A percentile compares a stretch with the other conserved stretches of the same genome.
These are phyloP conservation scores for Hydractinia echinata DNA, from an alignment of 30 jellyfish, hydroid and myxozoan species.

Conservation along the genomic window DNA sequence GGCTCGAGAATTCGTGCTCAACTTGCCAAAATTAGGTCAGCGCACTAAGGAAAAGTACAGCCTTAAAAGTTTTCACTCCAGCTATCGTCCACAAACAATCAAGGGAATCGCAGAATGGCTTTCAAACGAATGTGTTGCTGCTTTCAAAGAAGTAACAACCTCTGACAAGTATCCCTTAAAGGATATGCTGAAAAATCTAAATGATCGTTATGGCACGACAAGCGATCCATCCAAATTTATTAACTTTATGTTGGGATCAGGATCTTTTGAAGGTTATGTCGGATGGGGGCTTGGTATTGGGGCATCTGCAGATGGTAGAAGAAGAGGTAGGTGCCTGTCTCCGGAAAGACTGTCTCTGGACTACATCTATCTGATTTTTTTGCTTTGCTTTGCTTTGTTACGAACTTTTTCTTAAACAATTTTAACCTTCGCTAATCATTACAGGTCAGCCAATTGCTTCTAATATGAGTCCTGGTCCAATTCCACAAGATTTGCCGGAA, in stretches of 20 bases:
- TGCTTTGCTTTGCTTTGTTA: too few species aligned
- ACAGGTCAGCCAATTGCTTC: slow-evolving; percentile 34
- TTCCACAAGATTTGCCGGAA: slow-evolving; percentile 29
- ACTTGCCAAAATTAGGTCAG: slow-evolving; percentile 18
- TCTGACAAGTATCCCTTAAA: slow-evolving; percentile 20
- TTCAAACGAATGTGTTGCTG: slow-evolving; percentile 18
- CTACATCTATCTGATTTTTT: too few species aligned
- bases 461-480: slow-evolving; percentile 32
- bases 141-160: slow-evolving; percentile 28
- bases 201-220: slow-evolving; percentile 4
- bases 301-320: slow-evolving; percentile 36
- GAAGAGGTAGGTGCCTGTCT: slow-evolving; percentile 16
- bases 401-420: too few species aligned
- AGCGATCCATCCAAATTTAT: neutral
- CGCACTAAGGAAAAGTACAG: slow-evolving; percentile 16
- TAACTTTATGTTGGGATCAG: slow-evolving; percentile 13
- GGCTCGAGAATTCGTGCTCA: slow-evolving; percentile 7
- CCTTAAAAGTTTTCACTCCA: neutral
- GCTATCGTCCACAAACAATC: neutral
- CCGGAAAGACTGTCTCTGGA: too few species aligned
- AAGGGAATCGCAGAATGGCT: slow-evolving; percentile 28
- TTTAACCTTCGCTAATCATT: too few species aligned
- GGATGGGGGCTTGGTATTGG: slow-evolving; percentile 34
- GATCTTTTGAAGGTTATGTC: slow-evolving; percentile 35
- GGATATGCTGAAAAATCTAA: neutral